phyloP scores from a whole-genome alignment of 1,140 invertebrate species.

The Magallana angulata region DNA sequence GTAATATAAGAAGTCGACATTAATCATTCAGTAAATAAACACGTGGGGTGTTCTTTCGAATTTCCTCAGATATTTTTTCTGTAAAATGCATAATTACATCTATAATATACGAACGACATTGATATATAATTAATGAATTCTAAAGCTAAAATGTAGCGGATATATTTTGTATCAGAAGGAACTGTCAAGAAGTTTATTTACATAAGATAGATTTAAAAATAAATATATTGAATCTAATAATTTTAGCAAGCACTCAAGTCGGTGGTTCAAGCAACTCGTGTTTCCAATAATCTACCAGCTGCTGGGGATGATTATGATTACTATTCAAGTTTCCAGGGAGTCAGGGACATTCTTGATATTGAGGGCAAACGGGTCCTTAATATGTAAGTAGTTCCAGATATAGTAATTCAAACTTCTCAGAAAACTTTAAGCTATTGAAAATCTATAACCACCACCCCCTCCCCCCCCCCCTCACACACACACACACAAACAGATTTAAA shows the following conservation, averaged over 20 bases:
- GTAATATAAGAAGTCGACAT: not conserved
- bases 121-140: no score
- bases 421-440: no score
- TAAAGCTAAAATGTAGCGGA: no score
- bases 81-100: no score
- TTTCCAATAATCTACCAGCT: conserved; percentile 85
- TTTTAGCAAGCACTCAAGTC: conserved; percentile 73
- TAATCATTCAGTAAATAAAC: not conserved
- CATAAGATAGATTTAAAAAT: no score
- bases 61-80: not conserved
- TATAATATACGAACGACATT: no score
- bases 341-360: conserved; percentile 83
- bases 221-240: no score
- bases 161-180: no score
- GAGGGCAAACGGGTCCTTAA: conserved; percentile 82
- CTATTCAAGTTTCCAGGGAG: conserved; percentile 86
- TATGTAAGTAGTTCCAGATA: conserved; percentile 78
- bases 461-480: no score
- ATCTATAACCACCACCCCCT: no score
- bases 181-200: no score
- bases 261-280: conserved; percentile 84
- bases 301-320: conserved; percentile 85
- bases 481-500: no score
- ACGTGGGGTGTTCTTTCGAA: not conserved
- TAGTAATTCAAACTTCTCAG: not conserved